Conservation (phyloP, 2,888 invertebrate genomes). For the Andrena fulva region DNA sequence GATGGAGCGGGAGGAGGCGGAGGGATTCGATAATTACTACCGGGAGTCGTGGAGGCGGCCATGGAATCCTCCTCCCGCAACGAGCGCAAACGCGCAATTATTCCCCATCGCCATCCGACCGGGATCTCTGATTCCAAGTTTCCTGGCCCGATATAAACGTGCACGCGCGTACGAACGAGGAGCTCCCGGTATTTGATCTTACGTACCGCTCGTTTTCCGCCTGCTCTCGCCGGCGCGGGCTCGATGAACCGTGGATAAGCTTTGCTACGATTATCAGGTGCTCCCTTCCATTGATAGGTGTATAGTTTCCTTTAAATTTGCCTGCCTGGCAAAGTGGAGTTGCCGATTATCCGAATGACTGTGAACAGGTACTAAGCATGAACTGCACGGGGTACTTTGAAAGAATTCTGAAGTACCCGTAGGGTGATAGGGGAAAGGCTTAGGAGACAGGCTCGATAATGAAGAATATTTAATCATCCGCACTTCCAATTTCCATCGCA, state of each 20-base stretch:
- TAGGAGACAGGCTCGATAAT: too few relatives aligned
- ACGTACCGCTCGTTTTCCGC: slow-evolving; percentile 49
- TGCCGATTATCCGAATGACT: neutral
- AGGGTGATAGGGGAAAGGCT: too few relatives aligned
- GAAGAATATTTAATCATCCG: too few relatives aligned
- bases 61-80: slow-evolving; percentile 82
- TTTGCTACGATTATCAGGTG: slow-evolving; percentile 20
- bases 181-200: slow-evolving; percentile 71
- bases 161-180: slow-evolving; percentile 51
- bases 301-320: neutral
- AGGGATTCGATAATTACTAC: slow-evolving; percentile 84
- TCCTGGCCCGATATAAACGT: slow-evolving; percentile 67
- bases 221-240: slow-evolving; percentile 6
- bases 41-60: slow-evolving; percentile 84
- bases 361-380: too few relatives aligned
- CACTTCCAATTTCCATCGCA: neutral
- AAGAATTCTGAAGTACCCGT: too few relatives aligned
- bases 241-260: slow-evolving; percentile 41
- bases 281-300: neutral
- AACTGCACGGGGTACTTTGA: too few relatives aligned
- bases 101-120: slow-evolving; percentile 78
- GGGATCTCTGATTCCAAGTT: slow-evolving; percentile 80
- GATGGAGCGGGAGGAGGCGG: slow-evolving; percentile 45
- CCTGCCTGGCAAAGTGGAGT: neutral
- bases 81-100: slow-evolving; percentile 84